phyloP scores from a whole-genome alignment of 2,888 invertebrate genomes.

The Aspidapion aeneum region DNA sequence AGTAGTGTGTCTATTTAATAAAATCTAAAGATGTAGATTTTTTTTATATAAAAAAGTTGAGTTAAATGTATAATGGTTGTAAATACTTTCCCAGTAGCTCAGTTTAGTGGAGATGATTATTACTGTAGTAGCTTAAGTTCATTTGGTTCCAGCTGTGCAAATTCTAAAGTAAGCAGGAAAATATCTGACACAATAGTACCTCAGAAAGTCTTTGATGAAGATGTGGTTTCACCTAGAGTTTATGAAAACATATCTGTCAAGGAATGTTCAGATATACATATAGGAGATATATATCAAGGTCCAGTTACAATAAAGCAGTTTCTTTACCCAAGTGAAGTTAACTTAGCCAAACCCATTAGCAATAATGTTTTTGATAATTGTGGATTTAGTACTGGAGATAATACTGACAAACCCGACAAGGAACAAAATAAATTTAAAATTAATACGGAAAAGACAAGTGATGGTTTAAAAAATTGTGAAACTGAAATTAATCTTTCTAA shows the following conservation, averaged over 20 bases:
- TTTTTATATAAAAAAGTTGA: not conserved
- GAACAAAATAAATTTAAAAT: too few relatives aligned
- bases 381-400: too few relatives aligned
- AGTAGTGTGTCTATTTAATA: too few relatives aligned
- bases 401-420: too few relatives aligned
- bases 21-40: not conserved
- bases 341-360: too few relatives aligned
- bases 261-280: constrained; percentile 56
- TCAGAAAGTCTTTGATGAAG: not conserved
- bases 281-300: constrained; percentile 75
- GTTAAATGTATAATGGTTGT: not conserved
- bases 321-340: constrained; percentile 49
- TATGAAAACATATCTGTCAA: not conserved
- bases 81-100: not conserved
- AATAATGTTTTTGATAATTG: too few relatives aligned
- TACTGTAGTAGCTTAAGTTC: not conserved
- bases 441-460: too few relatives aligned
- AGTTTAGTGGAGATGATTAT: too few relatives aligned
- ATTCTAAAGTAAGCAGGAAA: not conserved
- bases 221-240: not conserved
- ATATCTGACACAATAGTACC: not conserved
- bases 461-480: too few relatives aligned
- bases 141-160: not conserved
- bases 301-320: constrained; percentile 76
- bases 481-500: too few relatives aligned